Percentiles rank a stretch among this genome's conserved stretches.
phyloP scores from a whole-genome alignment of 2,113 vertebrate genomes.

The Oenanthe melanoleuca region DNA sequence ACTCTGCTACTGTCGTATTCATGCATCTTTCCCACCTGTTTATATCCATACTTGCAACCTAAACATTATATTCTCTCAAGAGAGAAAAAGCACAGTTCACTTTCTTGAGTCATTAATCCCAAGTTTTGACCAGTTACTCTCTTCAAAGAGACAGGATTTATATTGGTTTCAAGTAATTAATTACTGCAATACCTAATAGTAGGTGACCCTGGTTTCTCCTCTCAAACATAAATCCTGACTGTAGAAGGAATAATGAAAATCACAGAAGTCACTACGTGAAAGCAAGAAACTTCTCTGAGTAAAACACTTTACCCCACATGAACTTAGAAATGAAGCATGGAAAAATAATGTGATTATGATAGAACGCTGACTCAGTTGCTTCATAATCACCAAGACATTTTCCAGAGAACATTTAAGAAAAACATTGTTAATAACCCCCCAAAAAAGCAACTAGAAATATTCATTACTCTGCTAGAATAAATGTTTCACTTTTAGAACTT shows the following conservation, averaged over 20 bases:
- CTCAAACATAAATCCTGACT: background rate
- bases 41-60: background rate
- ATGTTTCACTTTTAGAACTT: background rate
- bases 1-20: background rate
- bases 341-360: background rate
- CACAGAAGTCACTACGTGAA: background rate
- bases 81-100: background rate
- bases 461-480: background rate
- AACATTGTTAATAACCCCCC: background rate
- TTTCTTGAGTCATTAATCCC: background rate
- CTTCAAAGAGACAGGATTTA: background rate
- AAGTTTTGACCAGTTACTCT: background rate
- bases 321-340: background rate
- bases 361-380: background rate
- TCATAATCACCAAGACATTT: constrained; percentile 1
- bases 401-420: background rate
- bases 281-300: background rate
- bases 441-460: background rate
- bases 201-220: background rate
- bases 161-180: background rate
- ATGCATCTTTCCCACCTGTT: background rate
- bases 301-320: background rate
- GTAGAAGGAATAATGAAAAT: background rate
- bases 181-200: background rate
- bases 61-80: background rate